Base-by-base conservation (phyloP, 1,140 invertebrate genomes). In the Popillia japonica region DNA sequence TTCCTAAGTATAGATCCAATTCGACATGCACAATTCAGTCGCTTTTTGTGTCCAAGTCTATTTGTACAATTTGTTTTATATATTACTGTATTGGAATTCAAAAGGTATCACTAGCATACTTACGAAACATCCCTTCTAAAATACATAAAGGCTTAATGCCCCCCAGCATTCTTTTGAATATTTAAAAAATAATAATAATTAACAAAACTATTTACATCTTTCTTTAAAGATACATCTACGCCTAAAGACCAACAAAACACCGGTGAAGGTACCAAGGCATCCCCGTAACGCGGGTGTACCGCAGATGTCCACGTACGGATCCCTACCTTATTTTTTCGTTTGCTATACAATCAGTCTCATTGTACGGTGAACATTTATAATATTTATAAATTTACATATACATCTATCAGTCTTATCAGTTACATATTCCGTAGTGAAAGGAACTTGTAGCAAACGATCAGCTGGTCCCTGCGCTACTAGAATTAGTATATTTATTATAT, bases 371-470 rank as follows among this genome's bases (percentile, higher is more conserved):
- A 82, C 72, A 77, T 84, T 81, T 83, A 83, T 27, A 34, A 22
- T 34, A 68, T 68, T 68, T 68, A 68, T 68, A 68, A 68, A 27
- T 68, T 68, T 68, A 68, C 61, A 68, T 68, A 68, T 68, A 68
- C 61, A 86, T 80, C 83, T 85, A 85, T 86, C 85, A 86, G 85
- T 86, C 85, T 86, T 86, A 86, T 85, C 79, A 85, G 84, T 86
- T 85, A 80, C 84, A 83, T 40, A 74, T 82, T 82, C 79, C 80
- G 73, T 81, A 74, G 80, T 75, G 27, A 81, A 68, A 84, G 85
- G 85, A 86, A 85, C 85, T 84, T 85, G 85, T 84, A 86, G 85
- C 83, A 86, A 86, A 85, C 81, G 82, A 17, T 85, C 82, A 85
- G 84, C 84, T 81, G 83, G 85, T 82, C 81, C 80, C 77, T 80